Conservation (phyloP, 2,113 vertebrate genomes). For the western clawed frog (Xenopus tropicalis) region UCB_Xtro_10.0 CM004443.2:48714501-48715000, state of each 20-base stretch:
- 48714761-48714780: conserved; percentile 6
- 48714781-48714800: conserved; percentile 1
- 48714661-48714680: conserved; percentile 10
- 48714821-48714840: not conserved
- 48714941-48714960: not conserved
- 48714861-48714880: conserved; percentile 13
- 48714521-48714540: too few relatives aligned
- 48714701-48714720: conserved; percentile 4
- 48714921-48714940: not conserved
- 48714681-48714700: conserved; percentile 7
- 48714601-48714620: too few relatives aligned
- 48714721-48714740: not conserved
- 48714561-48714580: too few relatives aligned
- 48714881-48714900: not conserved
- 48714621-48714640: too few relatives aligned
- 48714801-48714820: not conserved
- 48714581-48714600: too few relatives aligned
- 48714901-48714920: not conserved
- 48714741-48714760: conserved; percentile 11
- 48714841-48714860: conserved; percentile 15
- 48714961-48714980: not conserved
- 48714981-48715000: not conserved
- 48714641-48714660: not conserved
- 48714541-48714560: too few relatives aligned
- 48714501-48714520: too few relatives aligned